Percentiles rank a stretch among this genome's conserved stretches.
Evolutionary conservation across 2,888 invertebrate genomes (phyloP).

Genomic region (Synanthedon tipuliformis): DNA sequence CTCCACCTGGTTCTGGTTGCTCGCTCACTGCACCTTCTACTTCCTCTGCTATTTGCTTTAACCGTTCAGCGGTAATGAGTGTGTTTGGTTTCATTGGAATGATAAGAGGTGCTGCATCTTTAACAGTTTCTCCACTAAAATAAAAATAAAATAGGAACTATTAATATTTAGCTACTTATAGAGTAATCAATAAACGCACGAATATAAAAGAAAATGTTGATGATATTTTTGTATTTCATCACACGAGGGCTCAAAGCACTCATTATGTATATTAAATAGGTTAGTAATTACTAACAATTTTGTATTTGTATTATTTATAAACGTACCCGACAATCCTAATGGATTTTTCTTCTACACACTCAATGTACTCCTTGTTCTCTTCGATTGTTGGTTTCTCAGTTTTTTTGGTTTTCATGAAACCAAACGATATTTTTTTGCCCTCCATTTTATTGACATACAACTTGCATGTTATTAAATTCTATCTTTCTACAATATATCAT

Average conservation of each 20-base stretch:
- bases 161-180: not conserved
- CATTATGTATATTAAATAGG: not conserved
- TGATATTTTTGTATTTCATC: not conserved
- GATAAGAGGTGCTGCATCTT: constrained; percentile 69
- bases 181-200: not conserved
- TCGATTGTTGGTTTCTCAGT: constrained; percentile 42
- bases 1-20: constrained; percentile 44
- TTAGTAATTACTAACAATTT: not conserved
- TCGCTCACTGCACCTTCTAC: constrained; percentile 64
- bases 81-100: constrained; percentile 75
- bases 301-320: not conserved
- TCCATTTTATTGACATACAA: constrained; percentile 48
- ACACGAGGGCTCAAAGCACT: no score
- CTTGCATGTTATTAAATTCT: no score
- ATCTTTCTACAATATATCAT: no score
- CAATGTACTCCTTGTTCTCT: constrained; percentile 76
- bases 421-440: constrained; percentile 82
- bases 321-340: constrained; percentile 82
- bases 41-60: constrained; percentile 60
- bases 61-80: constrained; percentile 60
- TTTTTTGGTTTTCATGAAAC: constrained; percentile 77
- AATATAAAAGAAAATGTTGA: not conserved
- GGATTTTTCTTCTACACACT: constrained; percentile 80
- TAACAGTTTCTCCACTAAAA: constrained; percentile 60
- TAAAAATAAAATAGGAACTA: not conserved